Conservation (phyloP, 2,113 vertebrate species). For the Spea bombifrons region DNA sequence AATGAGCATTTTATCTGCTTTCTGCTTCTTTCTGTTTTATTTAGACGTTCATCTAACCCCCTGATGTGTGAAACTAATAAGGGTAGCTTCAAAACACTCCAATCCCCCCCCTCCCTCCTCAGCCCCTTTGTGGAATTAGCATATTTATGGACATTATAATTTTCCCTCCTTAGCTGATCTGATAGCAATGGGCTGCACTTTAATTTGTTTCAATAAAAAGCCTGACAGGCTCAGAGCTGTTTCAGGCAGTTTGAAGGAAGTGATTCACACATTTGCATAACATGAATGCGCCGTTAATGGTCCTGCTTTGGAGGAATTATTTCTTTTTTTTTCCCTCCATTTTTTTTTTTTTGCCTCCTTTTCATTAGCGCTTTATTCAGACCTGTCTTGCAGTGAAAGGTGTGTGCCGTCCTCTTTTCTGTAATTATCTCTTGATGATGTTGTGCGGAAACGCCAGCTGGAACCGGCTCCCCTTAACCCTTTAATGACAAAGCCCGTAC, state of each 20-base stretch:
- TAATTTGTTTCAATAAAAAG: slow-evolving; percentile 48
- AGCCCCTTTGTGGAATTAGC: slow-evolving; percentile 30
- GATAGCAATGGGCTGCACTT: slow-evolving; percentile 36
- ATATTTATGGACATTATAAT: slow-evolving; percentile 47
- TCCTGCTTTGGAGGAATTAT: slow-evolving; percentile 42
- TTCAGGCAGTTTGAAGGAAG: slow-evolving; percentile 36
- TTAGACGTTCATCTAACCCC: slow-evolving; percentile 47
- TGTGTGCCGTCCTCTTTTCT: slow-evolving; percentile 43
- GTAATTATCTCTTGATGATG: slow-evolving; percentile 48
- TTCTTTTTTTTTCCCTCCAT: slow-evolving; percentile 10
- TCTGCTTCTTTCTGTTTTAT: slow-evolving; percentile 44
- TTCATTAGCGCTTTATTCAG: slow-evolving; percentile 49
- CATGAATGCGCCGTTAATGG: slow-evolving; percentile 45
- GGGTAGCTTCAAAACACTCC: slow-evolving; percentile 42
- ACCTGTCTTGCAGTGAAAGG: slow-evolving; percentile 48
- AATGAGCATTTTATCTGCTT: slow-evolving; percentile 45
- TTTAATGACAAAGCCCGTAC: not conserved
- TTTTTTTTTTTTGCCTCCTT: slow-evolving; percentile 27
- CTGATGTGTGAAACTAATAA: slow-evolving; percentile 48
- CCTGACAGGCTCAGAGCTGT: slow-evolving; percentile 28
- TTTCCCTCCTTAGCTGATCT: slow-evolving; percentile 48
- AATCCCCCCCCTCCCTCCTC: not conserved
- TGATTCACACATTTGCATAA: slow-evolving; percentile 32
- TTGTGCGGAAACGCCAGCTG: slow-evolving; percentile 44
- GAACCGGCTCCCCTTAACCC: slow-evolving; percentile 42